Evolutionary conservation across 2,888 invertebrate genomes (phyloP).

Genomic region (Poecilus cupreus): DNA sequence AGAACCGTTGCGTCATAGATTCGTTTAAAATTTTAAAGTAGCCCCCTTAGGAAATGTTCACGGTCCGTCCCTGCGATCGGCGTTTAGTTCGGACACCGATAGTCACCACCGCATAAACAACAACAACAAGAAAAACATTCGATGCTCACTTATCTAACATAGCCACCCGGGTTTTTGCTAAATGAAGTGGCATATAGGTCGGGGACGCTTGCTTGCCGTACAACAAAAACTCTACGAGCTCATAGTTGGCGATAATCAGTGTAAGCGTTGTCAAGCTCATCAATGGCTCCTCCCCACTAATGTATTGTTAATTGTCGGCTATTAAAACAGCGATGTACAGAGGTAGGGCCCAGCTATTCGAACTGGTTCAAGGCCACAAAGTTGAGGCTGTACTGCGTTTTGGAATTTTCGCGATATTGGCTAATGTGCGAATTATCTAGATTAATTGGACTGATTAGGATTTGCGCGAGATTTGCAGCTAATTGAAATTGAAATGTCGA

Average conservation of each 20-base stretch:
- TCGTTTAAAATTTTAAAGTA: too few species aligned
- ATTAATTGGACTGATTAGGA: slow-evolving; percentile 42
- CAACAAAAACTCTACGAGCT: slow-evolving; percentile 17
- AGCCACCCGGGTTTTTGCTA: slow-evolving; percentile 43
- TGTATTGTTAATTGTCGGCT: slow-evolving; percentile 53
- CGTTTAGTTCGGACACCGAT: background rate
- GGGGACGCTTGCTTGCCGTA: slow-evolving; percentile 15
- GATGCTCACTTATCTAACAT: slow-evolving; percentile 44
- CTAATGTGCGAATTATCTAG: slow-evolving; percentile 44
- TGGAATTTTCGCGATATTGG: slow-evolving; percentile 29
- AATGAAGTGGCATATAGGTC: slow-evolving; percentile 52
- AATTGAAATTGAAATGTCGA: slow-evolving; percentile 31
- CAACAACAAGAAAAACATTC: slow-evolving; percentile 34
- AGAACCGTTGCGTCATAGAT: too few species aligned
- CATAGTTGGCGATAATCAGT: slow-evolving; percentile 52
- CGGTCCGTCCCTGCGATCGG: background rate
- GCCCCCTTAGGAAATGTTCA: background rate
- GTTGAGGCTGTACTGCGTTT: slow-evolving; percentile 20
- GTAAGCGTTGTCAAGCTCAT: slow-evolving; percentile 47
- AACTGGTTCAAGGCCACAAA: slow-evolving; percentile 43
- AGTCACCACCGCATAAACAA: slow-evolving; percentile 24
- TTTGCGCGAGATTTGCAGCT: slow-evolving; percentile 17
- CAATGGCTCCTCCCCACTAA: slow-evolving; percentile 40
- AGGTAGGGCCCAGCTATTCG: background rate
- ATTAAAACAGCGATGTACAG: slow-evolving; percentile 28